Evolutionary conservation across 1,140 invertebrate species (phyloP).

Genomic region (Lerema accius): DNA sequence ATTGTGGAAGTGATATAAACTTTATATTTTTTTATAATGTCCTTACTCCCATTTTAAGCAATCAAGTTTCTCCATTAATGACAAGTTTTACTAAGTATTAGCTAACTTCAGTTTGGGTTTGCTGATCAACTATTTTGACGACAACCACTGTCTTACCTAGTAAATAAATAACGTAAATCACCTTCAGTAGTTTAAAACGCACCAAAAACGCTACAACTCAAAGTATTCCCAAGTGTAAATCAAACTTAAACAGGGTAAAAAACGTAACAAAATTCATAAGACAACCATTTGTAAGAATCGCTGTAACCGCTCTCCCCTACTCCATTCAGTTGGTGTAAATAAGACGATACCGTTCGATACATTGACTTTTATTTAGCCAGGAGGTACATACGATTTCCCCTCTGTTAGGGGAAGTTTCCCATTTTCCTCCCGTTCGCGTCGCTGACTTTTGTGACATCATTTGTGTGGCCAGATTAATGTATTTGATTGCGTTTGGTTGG

Average conservation of each 20-base stretch:
- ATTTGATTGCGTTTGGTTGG: not conserved
- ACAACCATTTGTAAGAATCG: slow-evolving; percentile 42
- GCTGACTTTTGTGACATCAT: slow-evolving; percentile 10
- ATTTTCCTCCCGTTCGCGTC: slow-evolving; percentile 27
- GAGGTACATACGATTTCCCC: slow-evolving; percentile 34
- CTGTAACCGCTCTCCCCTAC: slow-evolving; percentile 21
- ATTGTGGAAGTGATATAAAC: no score
- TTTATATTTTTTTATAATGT: no score
- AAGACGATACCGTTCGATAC: slow-evolving; percentile 36
- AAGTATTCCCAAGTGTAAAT: not conserved
- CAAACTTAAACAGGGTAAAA: slow-evolving; percentile 16
- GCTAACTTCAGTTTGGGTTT: no score
- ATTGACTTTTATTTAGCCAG: slow-evolving; percentile 46
- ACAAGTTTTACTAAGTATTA: no score
- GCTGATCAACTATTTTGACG: no score
- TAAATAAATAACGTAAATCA: no score
- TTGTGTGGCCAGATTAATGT: slow-evolving; percentile 19
- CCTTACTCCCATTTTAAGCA: no score
- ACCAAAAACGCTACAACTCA: no score
- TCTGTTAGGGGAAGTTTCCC: slow-evolving; percentile 31
- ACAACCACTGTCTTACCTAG: no score
- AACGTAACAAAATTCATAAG: slow-evolving; percentile 40
- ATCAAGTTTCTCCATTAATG: no score
- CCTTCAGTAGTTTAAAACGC: no score
- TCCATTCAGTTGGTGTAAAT: slow-evolving; percentile 15